Conservation (phyloP, 92 coral and sea anemone species). For the Zoanthus sansibaricus region DNA sequence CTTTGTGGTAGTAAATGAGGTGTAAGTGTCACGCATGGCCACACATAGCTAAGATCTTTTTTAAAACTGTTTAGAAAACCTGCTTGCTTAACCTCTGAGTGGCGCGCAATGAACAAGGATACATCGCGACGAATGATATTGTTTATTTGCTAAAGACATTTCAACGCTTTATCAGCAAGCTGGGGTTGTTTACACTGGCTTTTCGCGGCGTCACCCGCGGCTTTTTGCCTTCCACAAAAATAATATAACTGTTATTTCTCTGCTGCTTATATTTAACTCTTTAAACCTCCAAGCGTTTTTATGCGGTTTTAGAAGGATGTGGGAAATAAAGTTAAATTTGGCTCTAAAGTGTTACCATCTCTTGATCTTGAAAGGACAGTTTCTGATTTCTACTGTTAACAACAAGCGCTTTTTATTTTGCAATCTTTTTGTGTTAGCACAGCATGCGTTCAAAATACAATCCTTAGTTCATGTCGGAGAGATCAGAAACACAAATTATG, state of each 20-base stretch:
- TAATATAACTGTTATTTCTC: not conserved
- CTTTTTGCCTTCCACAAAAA: not conserved
- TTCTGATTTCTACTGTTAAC: not conserved
- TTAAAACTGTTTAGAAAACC: not conserved
- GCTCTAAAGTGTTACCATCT: not conserved
- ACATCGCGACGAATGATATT: constrained; percentile 3
- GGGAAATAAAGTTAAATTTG: not conserved
- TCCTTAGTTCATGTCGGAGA: not conserved
- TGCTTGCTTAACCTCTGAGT: not conserved
- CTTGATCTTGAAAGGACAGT: not conserved
- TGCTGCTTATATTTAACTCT: not conserved
- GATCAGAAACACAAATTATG: not conserved
- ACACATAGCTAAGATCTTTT: constrained; percentile 1
- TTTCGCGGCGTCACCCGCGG: constrained; percentile 41
- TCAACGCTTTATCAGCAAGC: constrained; percentile 12
- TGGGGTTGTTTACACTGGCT: constrained; percentile 24
- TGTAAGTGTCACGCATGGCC: constrained; percentile 25
- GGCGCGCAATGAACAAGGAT: not conserved
- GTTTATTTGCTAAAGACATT: constrained; percentile 21
- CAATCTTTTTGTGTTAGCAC: not conserved
- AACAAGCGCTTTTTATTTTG: not conserved
- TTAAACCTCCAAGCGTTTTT: not conserved
- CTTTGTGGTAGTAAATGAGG: not conserved
- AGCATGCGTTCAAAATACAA: not conserved
- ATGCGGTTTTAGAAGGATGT: constrained; percentile 17